phyloP scores from a whole-genome alignment of 1,140 invertebrate genomes.

The Araneus ventricosus region DNA sequence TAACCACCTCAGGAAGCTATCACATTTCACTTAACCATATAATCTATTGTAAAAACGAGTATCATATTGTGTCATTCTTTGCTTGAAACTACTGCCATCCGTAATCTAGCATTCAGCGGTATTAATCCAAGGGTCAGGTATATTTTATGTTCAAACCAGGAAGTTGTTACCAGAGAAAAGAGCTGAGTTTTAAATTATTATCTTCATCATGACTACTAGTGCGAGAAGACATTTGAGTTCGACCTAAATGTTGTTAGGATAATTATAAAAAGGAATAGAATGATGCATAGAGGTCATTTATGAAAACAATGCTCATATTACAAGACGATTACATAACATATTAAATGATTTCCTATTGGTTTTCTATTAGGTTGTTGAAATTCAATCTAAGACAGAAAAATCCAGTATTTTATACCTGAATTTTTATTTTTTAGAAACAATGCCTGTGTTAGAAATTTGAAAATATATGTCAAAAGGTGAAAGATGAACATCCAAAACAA shows the following conservation, averaged over 20 bases:
- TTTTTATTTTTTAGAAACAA: too few relatives aligned
- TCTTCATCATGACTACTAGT: not conserved
- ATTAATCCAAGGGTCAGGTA: not conserved
- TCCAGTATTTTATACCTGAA: too few relatives aligned
- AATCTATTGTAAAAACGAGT: not conserved
- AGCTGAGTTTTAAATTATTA: not conserved
- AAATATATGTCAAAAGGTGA: too few relatives aligned
- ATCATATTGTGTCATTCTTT: not conserved
- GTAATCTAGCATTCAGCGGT: not conserved
- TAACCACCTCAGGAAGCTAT: not conserved
- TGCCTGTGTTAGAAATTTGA: too few relatives aligned
- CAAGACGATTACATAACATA: too few relatives aligned
- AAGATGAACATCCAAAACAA: too few relatives aligned
- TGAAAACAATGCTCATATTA: not conserved
- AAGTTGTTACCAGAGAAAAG: conserved; percentile 11
- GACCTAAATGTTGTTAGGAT: conserved; percentile 6
- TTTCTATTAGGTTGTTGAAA: not conserved
- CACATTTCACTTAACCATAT: not conserved
- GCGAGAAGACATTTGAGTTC: not conserved
- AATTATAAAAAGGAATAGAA: not conserved
- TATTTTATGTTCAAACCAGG: not conserved
- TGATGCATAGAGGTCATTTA: not conserved
- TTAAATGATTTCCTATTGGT: not conserved
- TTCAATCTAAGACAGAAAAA: not conserved
- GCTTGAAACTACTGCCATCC: not conserved